Percentiles rank a stretch among this genome's conserved stretches.
phyloP scores from a whole-genome alignment of 2,113 vertebrate genomes.

The Montifringilla adamsi region DNA sequence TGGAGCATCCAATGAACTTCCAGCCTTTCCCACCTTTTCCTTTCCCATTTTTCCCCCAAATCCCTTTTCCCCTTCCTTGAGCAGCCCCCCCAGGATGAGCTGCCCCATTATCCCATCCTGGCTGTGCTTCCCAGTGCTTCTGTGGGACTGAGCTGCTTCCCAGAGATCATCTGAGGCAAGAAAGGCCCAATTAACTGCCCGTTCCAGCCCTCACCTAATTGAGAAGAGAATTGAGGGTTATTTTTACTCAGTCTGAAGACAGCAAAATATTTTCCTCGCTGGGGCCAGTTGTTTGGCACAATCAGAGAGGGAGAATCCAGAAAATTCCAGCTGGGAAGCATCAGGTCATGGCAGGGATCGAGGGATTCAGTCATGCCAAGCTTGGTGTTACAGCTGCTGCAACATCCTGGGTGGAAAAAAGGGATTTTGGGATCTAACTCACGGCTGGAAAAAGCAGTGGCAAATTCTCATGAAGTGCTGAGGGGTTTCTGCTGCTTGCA shows the following conservation, averaged over 20 bases:
- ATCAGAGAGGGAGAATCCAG: neutral
- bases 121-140: neutral
- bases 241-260: neutral
- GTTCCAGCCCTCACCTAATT: neutral
- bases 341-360: fast-evolving
- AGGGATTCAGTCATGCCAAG: fast-evolving
- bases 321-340: neutral
- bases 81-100: neutral
- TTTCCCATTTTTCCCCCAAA: neutral
- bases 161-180: neutral
- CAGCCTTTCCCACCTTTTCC: neutral
- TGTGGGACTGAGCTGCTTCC: neutral
- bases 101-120: neutral
- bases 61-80: neutral
- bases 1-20: neutral
- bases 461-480: neutral
- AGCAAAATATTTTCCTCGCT: neutral
- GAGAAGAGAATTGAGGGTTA: neutral
- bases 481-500: neutral
- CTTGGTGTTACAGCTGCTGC: neutral
- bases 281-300: neutral
- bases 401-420: neutral
- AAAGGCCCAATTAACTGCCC: neutral
- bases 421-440: neutral
- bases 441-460: fast-evolving